Base-by-base conservation (phyloP, 2,797 vertebrate species). In the Pseudotriccus pelzelni region DNA sequence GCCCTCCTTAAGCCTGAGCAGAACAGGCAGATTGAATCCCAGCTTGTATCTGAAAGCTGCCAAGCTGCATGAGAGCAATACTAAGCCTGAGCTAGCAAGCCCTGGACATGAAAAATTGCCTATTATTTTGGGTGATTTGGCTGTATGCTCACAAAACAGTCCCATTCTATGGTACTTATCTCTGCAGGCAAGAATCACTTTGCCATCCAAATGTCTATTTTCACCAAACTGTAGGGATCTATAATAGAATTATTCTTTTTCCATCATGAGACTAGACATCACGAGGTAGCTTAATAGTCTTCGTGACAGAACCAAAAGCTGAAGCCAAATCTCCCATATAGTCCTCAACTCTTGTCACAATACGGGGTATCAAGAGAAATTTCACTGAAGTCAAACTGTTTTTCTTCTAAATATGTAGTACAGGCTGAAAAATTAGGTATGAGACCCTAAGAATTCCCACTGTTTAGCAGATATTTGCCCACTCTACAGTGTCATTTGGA, bases 101-200 rank as follows among this genome's bases (percentile, higher is more conserved):
- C 19, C 30, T 41, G 62, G 43, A 47, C 22, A 16, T 10, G 58
- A 52, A 24, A 30, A 49, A 63, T 68, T 90, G 13, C 46, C n/a
- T 68, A 2, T 16, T 64, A 24, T 10, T 30, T 59, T 85, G 32
- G 12, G 34, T 64, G 34, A 50, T 66, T 62, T 41, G 28, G 28
- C 14, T 43, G 6, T 30, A 21, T 41, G 25, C 4, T 55, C 32
- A 23, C 0, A 0, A 5, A 5, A 23, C 10, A 50, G 6, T 18
- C 16, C 14, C 74, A 5, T 32, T 47, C 49, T 72, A 5, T 18
- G 75, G 36, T 3, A 12, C 18, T 44, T 56, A 6, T 58, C 37
- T 85, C 58, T 84, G 22, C 28, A 56, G 64, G 20, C 24, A 56
- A 80, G 22, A 24, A 53, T 86, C 34, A 18, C 19, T 79, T 80